These are phyloP conservation scores for Halocynthia aurantium DNA, from an alignment of 23 tunicate genomes.

Conservation along the genomic window DNA sequence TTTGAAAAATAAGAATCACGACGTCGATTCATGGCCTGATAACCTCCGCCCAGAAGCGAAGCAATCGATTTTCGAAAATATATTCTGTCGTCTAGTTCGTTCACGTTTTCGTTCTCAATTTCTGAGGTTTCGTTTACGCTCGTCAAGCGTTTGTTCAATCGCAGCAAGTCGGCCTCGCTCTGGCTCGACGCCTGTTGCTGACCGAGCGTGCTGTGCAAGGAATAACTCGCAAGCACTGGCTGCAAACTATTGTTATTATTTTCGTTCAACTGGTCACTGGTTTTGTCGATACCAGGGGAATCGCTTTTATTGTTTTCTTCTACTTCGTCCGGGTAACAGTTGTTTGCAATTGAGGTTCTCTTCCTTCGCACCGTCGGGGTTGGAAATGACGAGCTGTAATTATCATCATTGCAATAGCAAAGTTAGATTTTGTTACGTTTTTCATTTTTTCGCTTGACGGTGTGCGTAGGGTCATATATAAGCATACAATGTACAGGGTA, in stretches of 20 bases:
- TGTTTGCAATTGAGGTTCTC: neutral
- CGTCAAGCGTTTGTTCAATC: too few species aligned
- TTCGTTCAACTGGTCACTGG: neutral
- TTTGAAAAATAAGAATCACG: too few species aligned
- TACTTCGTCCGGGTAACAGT: neutral
- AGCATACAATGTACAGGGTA: too few species aligned
- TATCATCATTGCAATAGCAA: too few species aligned
- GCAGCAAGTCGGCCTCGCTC: too few species aligned
- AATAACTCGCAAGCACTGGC: too few species aligned
- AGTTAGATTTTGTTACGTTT: too few species aligned
- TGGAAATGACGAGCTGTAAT: conserved; percentile 4
- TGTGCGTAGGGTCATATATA: too few species aligned
- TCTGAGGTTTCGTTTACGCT: neutral
- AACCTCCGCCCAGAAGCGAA: conserved; percentile 5
- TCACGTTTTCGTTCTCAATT: neutral
- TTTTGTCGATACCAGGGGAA: neutral
- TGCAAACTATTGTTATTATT: conserved; percentile 2
- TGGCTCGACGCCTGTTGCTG: too few species aligned
- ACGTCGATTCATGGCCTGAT: neutral
- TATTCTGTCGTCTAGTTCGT: conserved; percentile 1
- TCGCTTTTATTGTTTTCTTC: conserved; percentile 5
- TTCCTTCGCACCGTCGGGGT: conserved; percentile 6
- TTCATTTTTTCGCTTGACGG: too few species aligned
- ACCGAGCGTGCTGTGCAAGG: too few species aligned
- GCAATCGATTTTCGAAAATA: conserved; percentile 22